These are phyloP conservation scores for Synanthedon andrenaeformis DNA, from an alignment of 2,888 invertebrate species.

Conservation along the genomic window DNA sequence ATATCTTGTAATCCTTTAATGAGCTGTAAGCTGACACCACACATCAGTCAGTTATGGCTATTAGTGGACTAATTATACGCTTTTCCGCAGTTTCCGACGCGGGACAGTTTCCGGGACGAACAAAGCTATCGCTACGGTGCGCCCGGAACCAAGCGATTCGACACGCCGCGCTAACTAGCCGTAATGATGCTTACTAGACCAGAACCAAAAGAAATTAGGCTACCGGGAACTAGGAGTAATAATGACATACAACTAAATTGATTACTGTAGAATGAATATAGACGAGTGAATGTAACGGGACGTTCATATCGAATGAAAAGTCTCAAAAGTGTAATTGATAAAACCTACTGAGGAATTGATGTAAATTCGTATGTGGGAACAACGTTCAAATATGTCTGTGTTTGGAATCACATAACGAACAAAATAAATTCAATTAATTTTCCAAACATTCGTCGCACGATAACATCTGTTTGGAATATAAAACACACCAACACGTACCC, in stretches of 20 bases:
- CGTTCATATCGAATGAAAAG: conserved; percentile 7
- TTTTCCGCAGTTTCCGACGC: conserved; percentile 41
- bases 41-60: conserved; percentile 25
- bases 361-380: conserved; percentile 38
- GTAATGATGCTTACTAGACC: conserved; percentile 15
- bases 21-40: conserved; percentile 14
- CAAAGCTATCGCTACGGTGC: conserved; percentile 18
- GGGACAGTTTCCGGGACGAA: conserved; percentile 34
- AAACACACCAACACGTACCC: conserved; percentile 47
- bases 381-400: conserved; percentile 43
- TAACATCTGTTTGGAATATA: conserved; percentile 68
- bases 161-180: conserved; percentile 28
- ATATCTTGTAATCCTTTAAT: conserved; percentile 2
- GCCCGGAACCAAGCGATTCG: conserved; percentile 20
- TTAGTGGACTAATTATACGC: conserved; percentile 50
- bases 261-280: background rate
- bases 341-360: conserved; percentile 3
- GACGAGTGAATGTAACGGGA: conserved; percentile 2
- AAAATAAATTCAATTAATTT: conserved; percentile 60
- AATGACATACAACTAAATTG: background rate
- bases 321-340: background rate
- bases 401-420: conserved; percentile 55
- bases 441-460: conserved; percentile 44
- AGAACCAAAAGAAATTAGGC: conserved; percentile 20
- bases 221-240: conserved; percentile 11